Percentiles rank a stretch among this genome's conserved stretches.
Conservation (phyloP, 2,113 vertebrate species). For the Onychostruthus taczanowskii region DNA sequence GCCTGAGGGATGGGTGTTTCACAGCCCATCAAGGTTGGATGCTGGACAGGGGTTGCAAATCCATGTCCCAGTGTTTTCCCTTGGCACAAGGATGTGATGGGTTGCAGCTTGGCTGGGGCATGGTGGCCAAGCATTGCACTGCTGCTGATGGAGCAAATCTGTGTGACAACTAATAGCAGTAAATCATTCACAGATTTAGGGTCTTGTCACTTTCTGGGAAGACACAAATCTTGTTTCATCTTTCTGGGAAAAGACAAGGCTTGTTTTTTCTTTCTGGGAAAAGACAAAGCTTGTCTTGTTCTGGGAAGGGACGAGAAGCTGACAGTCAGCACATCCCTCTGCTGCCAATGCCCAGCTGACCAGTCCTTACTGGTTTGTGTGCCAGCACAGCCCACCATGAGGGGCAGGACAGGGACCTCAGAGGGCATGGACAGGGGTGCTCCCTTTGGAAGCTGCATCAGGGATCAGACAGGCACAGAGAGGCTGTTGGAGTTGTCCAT, state of each 20-base stretch:
- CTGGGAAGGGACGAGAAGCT: background rate
- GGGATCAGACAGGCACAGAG: background rate
- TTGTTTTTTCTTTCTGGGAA: background rate
- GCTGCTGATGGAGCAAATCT: background rate
- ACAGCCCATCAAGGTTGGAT: background rate
- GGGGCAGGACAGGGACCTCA: background rate
- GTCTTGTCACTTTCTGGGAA: background rate
- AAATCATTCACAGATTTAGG: background rate
- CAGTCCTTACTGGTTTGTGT: background rate
- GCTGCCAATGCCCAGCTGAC: background rate
- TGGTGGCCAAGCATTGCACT: background rate
- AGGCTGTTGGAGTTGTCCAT: background rate
- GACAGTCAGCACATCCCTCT: accelerated
- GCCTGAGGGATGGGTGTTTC: accelerated
- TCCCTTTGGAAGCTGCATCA: background rate
- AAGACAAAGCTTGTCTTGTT: background rate
- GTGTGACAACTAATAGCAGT: background rate
- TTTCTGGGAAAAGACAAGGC: background rate
- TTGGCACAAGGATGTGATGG: background rate
- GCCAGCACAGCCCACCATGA: background rate
- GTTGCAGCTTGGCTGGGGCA: background rate
- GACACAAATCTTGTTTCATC: background rate
- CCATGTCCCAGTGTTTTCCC: background rate
- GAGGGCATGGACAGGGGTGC: background rate
- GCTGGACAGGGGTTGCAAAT: background rate